Evolutionary conservation across 2,797 vertebrate genomes (phyloP), one percentile per base, ranked within the genome.

Genomic region (Enteromius paludinosus): DNA sequence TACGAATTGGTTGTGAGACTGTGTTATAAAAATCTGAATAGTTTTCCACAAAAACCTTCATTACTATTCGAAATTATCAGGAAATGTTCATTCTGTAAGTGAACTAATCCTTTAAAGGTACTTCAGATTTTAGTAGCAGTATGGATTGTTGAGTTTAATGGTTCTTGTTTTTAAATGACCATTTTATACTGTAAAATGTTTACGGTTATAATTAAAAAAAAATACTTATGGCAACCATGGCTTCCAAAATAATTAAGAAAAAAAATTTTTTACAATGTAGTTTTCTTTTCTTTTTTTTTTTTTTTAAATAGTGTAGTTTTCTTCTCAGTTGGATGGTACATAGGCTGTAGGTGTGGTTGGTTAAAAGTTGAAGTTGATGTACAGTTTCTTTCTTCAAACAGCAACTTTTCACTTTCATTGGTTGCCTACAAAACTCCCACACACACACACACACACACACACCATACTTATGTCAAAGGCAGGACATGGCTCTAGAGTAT

Each of bases 401-500:
- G 4, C 70, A 82, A 79, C 74, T 87, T 83, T 85, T 75, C 41
- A 43, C 28, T 79, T 25, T 84, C 61, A 71, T 80, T 18, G 61
- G 43, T 65, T 59, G 41, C 76, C 59, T 76, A 49, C 64, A 79
- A 80, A 78, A 85, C 45, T 20, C 38, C n/a, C n/a, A n/a, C n/a
- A n/a, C 59, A 30, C 68, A 38, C 23, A 56, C 74, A 25, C 28
- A 20, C 35, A 43, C 59, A 28, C 59, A 62, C 59, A 25, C 5
- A 18, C 30, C 8, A 45, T 11, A 65, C 61, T 38, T 30, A 78
- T 79, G 79, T 84, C 82, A 84, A 82, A 86, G 49, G 71, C 84
- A 84, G 75, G 84, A 83, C 38, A 71, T 72, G 66, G 59, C 84
- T 83, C 86, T 62, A 75, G 84, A 84, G 87, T 80, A 83, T 25